These are phyloP conservation scores for Steromphala cineraria DNA, from an alignment of 2,888 invertebrate species.

Conservation along the genomic window DNA sequence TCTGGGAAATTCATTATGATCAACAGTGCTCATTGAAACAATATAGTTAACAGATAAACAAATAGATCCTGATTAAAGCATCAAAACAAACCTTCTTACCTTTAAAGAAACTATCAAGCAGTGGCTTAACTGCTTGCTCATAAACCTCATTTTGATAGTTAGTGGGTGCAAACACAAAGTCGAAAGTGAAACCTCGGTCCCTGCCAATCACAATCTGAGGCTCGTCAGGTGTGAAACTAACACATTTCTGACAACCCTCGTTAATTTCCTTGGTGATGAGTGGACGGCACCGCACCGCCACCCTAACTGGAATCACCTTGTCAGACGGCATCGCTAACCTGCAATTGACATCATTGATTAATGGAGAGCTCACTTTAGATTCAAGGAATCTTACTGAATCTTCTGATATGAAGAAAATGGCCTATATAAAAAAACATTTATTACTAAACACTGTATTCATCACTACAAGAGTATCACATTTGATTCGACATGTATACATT, in stretches of 20 bases:
- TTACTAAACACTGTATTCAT: too few relatives aligned
- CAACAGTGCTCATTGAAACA: too few relatives aligned
- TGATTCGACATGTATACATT: too few relatives aligned
- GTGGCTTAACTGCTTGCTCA: constrained; percentile 82
- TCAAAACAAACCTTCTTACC: constrained; percentile 76
- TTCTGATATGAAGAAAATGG: too few relatives aligned
- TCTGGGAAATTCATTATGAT: too few relatives aligned
- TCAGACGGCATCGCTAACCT: constrained; percentile 34
- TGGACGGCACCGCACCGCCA: constrained; percentile 89
- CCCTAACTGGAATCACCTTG: constrained; percentile 79
- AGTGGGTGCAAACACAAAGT: constrained; percentile 86
- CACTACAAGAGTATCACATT: too few relatives aligned
- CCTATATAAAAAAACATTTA: too few relatives aligned
- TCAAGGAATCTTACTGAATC: too few relatives aligned
- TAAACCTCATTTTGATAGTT: constrained; percentile 85
- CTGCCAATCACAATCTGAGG: constrained; percentile 79
- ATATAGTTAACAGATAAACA: too few relatives aligned
- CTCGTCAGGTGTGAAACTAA: constrained; percentile 79
- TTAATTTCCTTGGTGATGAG: constrained; percentile 84
- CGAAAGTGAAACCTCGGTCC: constrained; percentile 87
- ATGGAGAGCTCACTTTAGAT: too few relatives aligned
- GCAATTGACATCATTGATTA: too few relatives aligned
- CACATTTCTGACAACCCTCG: constrained; percentile 83
- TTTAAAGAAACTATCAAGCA: constrained; percentile 86
- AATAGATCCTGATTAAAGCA: too few relatives aligned